Base-by-base conservation (phyloP, 2,888 invertebrate species). In the Metalampra italica region DNA sequence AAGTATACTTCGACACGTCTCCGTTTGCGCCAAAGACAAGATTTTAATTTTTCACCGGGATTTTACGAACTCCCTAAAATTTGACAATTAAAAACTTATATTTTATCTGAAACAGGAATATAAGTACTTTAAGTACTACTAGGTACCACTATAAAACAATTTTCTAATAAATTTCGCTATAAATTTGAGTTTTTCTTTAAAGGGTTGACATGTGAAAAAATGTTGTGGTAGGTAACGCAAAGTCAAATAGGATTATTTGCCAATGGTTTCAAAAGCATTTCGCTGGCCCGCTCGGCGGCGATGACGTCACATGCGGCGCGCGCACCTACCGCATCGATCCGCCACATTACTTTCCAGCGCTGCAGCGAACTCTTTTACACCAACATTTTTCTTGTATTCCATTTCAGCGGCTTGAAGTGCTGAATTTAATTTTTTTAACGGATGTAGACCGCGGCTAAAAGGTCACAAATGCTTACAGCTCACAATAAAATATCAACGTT, bases 221-320 rank as follows among this genome's bases (percentile, higher is more conserved):
- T 36, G 36, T 36, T 36, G 36, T n/a, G 36, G 36, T 36, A 36
- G 39, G 39, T 39, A 39, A 13, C 13, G 39, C n/a, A 9, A 39
- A 51, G 30, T 56, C 39, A 49, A 54, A 59, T 55, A 56, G 55
- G 55, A 60, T 56, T 60, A 44, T 49, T 48, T 57, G 58, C 29
- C 29, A 9, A 42, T 67, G 64, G 62, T 66, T 76, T 75, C 65
- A 72, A 73, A 78, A 73, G 68, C 59, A 68, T 68, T 70, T 69
- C 54, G 62, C 66, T 63, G 75, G 78, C 72, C 78, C 73, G 75
- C 77, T 74, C 75, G 78, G 71, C 74, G 72, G 66, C 72, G 68
- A 67, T 88, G 87, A 88, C 88, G 87, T 88, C 88, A 87, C 62
- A 46, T 43, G 49, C 62, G 71, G 86, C 87, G 88, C 88, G 87